These are phyloP conservation scores for Taphrorychus bicolor DNA, from an alignment of 2,888 invertebrate genomes.

Conservation along the genomic window DNA sequence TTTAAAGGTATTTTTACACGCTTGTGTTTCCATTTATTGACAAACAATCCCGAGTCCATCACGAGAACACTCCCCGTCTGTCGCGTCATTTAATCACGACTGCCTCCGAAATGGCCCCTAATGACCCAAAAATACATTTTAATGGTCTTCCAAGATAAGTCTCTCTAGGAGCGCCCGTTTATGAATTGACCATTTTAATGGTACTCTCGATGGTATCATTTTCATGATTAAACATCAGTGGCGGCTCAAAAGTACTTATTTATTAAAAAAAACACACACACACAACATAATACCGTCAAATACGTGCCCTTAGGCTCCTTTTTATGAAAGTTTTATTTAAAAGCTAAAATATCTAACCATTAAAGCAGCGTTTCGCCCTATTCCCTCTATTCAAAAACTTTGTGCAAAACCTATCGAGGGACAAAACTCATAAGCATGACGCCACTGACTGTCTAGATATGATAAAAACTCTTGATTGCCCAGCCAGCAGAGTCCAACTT, in stretches of 20 bases:
- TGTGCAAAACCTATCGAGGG: no score
- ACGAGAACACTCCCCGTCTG: constrained; percentile 32
- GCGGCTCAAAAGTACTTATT: no score
- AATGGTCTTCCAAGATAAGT: constrained; percentile 40
- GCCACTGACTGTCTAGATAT: constrained; percentile 11
- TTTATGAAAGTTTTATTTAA: no score
- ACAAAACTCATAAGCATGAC: constrained; percentile 1
- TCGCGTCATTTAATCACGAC: constrained; percentile 36
- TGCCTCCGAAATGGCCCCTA: constrained; percentile 35
- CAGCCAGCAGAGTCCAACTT: constrained; percentile 7
- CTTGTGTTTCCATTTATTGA: constrained; percentile 24
- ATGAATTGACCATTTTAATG: constrained; percentile 39
- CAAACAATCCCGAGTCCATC: constrained; percentile 23
- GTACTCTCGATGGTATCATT: constrained; percentile 22
- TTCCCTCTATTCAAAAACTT: no score
- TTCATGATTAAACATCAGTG: constrained; percentile 13
- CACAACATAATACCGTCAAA: no score
- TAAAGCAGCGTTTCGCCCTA: no score
- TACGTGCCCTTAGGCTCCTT: no score
- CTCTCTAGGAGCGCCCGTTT: constrained; percentile 30
- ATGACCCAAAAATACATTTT: constrained; percentile 47
- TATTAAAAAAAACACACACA: no score
- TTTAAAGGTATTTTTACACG: constrained; percentile 16
- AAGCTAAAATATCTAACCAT: no score
- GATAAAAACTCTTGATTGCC: constrained; percentile 20